Evolutionary conservation across 2,797 vertebrate species (phyloP).

Genomic region (Oreonectes daqikongensis): DNA sequence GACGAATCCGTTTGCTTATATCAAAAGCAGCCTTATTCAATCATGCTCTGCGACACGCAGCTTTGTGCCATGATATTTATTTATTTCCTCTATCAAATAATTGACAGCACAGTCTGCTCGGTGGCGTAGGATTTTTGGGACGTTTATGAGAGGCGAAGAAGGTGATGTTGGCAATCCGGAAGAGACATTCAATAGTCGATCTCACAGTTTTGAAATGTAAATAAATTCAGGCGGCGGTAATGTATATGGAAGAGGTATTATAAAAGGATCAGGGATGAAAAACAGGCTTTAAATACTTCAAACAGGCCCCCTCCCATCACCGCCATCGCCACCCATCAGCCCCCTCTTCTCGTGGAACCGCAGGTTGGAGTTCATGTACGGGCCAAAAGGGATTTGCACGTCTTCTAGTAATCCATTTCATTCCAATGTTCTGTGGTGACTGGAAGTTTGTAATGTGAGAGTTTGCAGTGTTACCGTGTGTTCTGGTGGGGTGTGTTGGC

Average conservation of each 20-base stretch:
- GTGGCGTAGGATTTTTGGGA: constrained; percentile 15
- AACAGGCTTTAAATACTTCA: constrained; percentile 46
- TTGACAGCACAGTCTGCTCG: constrained; percentile 29
- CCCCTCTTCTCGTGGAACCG: constrained; percentile 35
- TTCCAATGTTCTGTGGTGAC: constrained; percentile 46
- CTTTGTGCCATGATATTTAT: constrained; percentile 32
- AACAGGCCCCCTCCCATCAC: constrained; percentile 15
- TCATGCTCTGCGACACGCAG: constrained; percentile 8
- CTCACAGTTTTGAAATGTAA: constrained; percentile 41
- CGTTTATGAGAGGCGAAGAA: not conserved
- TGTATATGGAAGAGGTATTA: constrained; percentile 41
- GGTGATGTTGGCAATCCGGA: constrained; percentile 8
- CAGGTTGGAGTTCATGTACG: constrained; percentile 6
- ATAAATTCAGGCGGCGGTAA: constrained; percentile 35
- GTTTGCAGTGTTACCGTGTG: constrained; percentile 25
- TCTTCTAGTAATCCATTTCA: constrained; percentile 53
- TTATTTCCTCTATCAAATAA: constrained; percentile 51
- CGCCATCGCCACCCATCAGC: constrained; percentile 23
- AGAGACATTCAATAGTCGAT: constrained; percentile 23
- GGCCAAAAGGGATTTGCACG: constrained; percentile 53
- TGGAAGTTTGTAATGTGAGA: constrained; percentile 49
- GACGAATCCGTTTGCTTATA: constrained; percentile 34
- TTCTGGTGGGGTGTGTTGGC: not conserved
- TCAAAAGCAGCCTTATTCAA: constrained; percentile 39
- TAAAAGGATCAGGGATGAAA: constrained; percentile 43